Conservation (phyloP, 1,140 invertebrate species). For the Drosophila orena region DNA sequence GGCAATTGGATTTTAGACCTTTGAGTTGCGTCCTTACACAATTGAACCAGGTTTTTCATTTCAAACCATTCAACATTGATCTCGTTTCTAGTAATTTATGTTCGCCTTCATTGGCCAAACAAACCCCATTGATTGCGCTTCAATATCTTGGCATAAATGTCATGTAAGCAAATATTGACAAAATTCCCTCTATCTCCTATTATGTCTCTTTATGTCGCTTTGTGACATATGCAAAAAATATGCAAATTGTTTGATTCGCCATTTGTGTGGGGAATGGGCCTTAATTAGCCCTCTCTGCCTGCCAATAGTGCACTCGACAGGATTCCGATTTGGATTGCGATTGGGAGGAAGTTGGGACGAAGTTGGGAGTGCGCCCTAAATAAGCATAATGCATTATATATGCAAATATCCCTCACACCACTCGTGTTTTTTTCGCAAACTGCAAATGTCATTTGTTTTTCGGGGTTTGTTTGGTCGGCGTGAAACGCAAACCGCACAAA, state of each 20-base stretch:
- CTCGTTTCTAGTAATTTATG: slow-evolving; percentile 4
- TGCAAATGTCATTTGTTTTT: slow-evolving; percentile 47
- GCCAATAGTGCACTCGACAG: slow-evolving; percentile 43
- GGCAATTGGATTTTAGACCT: not conserved
- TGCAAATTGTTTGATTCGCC: slow-evolving; percentile 68
- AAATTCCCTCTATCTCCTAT: slow-evolving; percentile 8
- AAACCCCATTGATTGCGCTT: slow-evolving; percentile 16
- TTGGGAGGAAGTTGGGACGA: slow-evolving; percentile 1
- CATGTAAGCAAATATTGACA: slow-evolving; percentile 50
- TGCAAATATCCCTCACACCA: slow-evolving; percentile 50
- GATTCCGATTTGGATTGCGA: slow-evolving; percentile 17
- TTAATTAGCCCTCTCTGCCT: slow-evolving; percentile 62
- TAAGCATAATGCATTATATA: slow-evolving; percentile 59
- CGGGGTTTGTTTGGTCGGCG: slow-evolving; percentile 35
- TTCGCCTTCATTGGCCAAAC: slow-evolving; percentile 2
- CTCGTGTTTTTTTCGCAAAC: slow-evolving; percentile 28
- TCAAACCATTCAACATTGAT: slow-evolving; percentile 3
- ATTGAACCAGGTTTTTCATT: too few species aligned
- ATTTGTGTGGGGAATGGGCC: slow-evolving; percentile 54
- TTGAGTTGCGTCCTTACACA: not conserved
- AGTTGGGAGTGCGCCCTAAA: slow-evolving; percentile 43
- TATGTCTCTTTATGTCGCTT: slow-evolving; percentile 19
- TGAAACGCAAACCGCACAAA: slow-evolving; percentile 63
- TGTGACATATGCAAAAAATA: slow-evolving; percentile 76
- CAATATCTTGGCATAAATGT: slow-evolving; percentile 30